Conservation (phyloP, 2,888 invertebrate species). For the Clusia tigrina region DNA sequence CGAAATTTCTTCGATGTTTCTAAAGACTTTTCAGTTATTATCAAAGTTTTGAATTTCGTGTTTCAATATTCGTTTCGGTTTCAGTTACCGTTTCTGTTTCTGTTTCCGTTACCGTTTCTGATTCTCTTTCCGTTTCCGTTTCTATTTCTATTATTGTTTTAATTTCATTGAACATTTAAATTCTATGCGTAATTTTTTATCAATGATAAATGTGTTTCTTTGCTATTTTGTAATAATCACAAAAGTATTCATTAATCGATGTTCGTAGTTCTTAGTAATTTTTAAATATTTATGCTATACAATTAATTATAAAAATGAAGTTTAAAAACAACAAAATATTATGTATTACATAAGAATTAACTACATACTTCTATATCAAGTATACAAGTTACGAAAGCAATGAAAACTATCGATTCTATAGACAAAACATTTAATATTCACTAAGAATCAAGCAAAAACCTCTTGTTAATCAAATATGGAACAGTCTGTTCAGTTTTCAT, state of each 20-base stretch:
- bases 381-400: neutral
- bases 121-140: neutral
- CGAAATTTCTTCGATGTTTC: too few relatives aligned
- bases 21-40: too few relatives aligned
- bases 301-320: slow-evolving; percentile 21
- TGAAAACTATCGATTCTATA: slow-evolving; percentile 29
- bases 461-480: too few relatives aligned
- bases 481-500: too few relatives aligned
- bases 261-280: slow-evolving; percentile 53
- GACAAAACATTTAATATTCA: slow-evolving; percentile 19
- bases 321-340: slow-evolving; percentile 12
- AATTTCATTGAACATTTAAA: slow-evolving; percentile 22
- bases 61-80: neutral
- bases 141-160: neutral
- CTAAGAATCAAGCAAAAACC: neutral
- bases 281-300: slow-evolving; percentile 31
- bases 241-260: slow-evolving; percentile 48
- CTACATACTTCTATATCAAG: neutral
- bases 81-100: slow-evolving; percentile 18
- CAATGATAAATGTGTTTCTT: slow-evolving; percentile 49
- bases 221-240: slow-evolving; percentile 51
- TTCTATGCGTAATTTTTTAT: slow-evolving; percentile 30
- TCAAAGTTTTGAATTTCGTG: neutral
- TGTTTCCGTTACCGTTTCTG: slow-evolving; percentile 7
- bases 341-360: neutral